Evolutionary conservation across 2,113 vertebrate genomes (phyloP).

Genomic region (Microcebus ravelobensis): DNA sequence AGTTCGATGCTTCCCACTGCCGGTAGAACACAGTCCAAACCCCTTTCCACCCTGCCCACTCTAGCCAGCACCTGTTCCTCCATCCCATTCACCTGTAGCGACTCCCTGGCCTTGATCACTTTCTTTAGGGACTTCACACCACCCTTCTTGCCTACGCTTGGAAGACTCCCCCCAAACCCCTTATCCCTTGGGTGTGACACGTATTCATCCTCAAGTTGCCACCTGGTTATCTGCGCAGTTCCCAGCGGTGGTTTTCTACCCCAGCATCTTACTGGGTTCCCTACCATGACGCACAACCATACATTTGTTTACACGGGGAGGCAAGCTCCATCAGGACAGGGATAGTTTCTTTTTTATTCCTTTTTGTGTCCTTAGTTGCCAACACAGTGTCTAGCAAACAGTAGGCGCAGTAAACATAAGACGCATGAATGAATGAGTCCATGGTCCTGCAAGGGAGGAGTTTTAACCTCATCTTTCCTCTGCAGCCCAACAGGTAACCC

Average conservation of each 20-base stretch:
- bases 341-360: background rate
- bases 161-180: background rate
- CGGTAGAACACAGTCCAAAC: background rate
- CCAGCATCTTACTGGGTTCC: background rate
- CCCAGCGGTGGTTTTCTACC: background rate
- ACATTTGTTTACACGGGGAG: background rate
- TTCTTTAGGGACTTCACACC: background rate
- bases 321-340: background rate
- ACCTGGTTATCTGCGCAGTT: background rate
- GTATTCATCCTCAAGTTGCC: background rate
- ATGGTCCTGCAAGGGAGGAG: background rate
- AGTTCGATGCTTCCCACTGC: background rate
- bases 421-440: background rate
- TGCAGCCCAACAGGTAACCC: no score
- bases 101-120: background rate
- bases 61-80: background rate
- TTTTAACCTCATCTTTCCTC: background rate
- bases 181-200: background rate
- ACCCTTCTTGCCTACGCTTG: background rate
- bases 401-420: background rate
- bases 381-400: background rate
- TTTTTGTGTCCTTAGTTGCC: background rate
- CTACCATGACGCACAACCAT: background rate
- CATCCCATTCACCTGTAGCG: background rate
- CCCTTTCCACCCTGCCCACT: background rate